Evolutionary conservation across 2,113 vertebrate species (phyloP), one percentile per base, ranked within the genome.

Genomic region (Cricetomys ansorgei): DNA sequence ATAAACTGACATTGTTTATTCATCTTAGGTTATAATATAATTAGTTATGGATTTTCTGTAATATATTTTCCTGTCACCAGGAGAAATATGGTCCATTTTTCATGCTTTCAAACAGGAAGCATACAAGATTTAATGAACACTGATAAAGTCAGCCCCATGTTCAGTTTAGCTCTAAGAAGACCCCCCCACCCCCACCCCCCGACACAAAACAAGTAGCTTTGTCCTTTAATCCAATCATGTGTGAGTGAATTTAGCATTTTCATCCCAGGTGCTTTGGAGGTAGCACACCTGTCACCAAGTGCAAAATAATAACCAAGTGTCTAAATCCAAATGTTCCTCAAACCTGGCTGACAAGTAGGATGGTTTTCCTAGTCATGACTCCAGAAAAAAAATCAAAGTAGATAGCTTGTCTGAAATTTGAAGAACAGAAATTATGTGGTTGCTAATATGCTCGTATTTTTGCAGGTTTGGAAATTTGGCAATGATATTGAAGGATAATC

Each of bases 221-320:
- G 5, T 96, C 88, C 88, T 97, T 97, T 96, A 93, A 92, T 98
- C 95, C 70, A 98, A 97, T 97, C 88, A 59, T 64, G 70, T 89
- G 91, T 93, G 69, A 97, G 86, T 93, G 97, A 95, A 98, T 92
- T 95, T 97, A 96, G 96, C 77, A 95, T 67, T 88, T 96, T 27
- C 73, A 96, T 97, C 84, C 94, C 76, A 97, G 94, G 37, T 96
- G 69, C 85, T 95, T 97, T 92, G 93, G 79, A 64, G 96, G 79
- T 89, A 85, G 88, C 96, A 98, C 65, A 91, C 95, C 88, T 91
- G 97, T 97, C 17, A 16, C 83, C 94, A 96, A 92, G 70, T 96
- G 83, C 90, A 97, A 96, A 96, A 65, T 96, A 96, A 98, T 96
- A 87, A 97, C 81, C 85, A 96, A 97, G 57, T 67, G 94, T 94